A percentile compares a stretch with the other conserved stretches of the same genome.
Conservation (phyloP, 2,888 invertebrate species). For the Crossocerus cetratus region DNA sequence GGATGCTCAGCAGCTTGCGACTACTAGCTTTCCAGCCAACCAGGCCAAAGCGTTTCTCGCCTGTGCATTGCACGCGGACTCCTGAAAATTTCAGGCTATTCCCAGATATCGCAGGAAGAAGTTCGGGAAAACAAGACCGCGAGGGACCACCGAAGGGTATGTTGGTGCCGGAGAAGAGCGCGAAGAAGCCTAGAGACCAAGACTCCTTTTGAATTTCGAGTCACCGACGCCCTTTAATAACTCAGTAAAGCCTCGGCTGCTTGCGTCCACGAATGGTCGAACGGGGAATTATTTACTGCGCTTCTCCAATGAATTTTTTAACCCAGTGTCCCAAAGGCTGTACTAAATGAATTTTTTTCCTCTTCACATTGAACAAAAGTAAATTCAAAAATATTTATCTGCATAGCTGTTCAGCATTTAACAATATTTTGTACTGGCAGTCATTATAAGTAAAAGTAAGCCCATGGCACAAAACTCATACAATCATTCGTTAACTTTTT, state of each 20-base stretch:
- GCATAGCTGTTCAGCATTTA: too few relatives aligned
- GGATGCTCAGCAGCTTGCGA: conserved; percentile 22
- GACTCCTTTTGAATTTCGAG: conserved; percentile 51
- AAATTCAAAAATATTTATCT: too few relatives aligned
- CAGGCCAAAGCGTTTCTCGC: conserved; percentile 40
- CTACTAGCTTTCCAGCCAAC: conserved; percentile 28
- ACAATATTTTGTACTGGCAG: too few relatives aligned
- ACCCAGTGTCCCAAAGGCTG: conserved; percentile 10
- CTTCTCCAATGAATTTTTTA: conserved; percentile 57
- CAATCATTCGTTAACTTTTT: too few relatives aligned
- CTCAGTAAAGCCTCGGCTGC: conserved; percentile 45
- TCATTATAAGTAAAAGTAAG: too few relatives aligned
- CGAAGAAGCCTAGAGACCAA: background rate
- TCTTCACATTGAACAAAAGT: too few relatives aligned
- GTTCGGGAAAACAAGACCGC: conserved; percentile 38
- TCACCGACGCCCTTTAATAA: conserved; percentile 59
- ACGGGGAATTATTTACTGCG: conserved; percentile 59
- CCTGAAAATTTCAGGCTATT: conserved; percentile 55
- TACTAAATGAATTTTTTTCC: too few relatives aligned
- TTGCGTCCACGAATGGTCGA: conserved; percentile 41
- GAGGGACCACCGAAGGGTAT: conserved; percentile 11
- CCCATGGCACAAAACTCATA: too few relatives aligned
- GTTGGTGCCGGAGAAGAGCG: background rate
- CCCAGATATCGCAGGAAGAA: conserved; percentile 50
- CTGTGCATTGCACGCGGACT: conserved; percentile 25